Evolutionary conservation across 2,113 vertebrate species (phyloP).

Genomic region (Ammospiza caudacuta): DNA sequence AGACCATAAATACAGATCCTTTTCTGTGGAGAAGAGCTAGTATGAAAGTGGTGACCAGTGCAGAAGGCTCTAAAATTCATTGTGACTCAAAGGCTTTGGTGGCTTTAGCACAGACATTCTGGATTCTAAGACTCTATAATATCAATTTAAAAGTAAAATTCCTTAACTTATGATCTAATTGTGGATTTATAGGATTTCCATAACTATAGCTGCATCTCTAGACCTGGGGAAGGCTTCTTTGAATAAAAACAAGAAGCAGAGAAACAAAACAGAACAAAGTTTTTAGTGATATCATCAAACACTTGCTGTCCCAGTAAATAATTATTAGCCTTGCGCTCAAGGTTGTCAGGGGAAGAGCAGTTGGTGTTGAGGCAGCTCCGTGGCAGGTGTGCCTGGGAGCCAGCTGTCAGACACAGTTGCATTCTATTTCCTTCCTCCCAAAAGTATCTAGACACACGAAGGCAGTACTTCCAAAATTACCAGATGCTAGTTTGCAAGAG

Average conservation of each 20-base stretch:
- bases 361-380: not conserved
- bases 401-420: not conserved
- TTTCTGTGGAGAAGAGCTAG: not conserved
- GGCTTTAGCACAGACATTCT: not conserved
- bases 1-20: not conserved
- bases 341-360: not conserved
- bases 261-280: not conserved
- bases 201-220: not conserved
- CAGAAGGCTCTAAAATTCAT: not conserved
- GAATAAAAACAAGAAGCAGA: not conserved
- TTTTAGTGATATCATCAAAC: not conserved
- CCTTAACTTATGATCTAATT: not conserved
- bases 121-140: not conserved
- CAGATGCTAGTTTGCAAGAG: not conserved
- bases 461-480: not conserved
- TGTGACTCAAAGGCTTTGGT: not conserved
- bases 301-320: not conserved
- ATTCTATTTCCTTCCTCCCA: not conserved
- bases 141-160: not conserved
- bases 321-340: not conserved
- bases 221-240: not conserved
- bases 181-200: not conserved
- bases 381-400: not conserved
- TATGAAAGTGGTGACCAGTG: not conserved
- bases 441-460: not conserved